These are phyloP conservation scores for Probaryconus sp. DNA, from an alignment of 1,140 invertebrate species.

Conservation along the genomic window DNA sequence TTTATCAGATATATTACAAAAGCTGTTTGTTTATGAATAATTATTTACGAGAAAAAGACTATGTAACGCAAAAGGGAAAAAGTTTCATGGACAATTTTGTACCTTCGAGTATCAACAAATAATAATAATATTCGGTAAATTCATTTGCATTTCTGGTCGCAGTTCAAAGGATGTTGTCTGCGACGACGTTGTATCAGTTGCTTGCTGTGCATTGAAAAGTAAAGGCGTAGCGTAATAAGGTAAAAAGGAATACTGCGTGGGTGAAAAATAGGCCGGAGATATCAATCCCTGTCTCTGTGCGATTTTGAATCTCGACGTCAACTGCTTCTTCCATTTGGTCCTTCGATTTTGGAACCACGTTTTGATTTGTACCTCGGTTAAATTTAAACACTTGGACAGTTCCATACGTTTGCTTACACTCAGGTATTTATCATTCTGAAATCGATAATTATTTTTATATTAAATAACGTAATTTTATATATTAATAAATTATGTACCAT, in stretches of 20 bases:
- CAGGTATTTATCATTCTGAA: conserved; percentile 93
- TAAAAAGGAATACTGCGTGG: conserved; percentile 81
- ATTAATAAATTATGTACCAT: neutral
- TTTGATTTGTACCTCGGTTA: conserved; percentile 98
- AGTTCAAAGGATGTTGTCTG: conserved; percentile 18
- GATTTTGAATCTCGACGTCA: conserved; percentile 92
- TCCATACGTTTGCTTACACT: conserved; percentile 97
- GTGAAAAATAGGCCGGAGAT: conserved; percentile 83
- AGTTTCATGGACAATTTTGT: no score
- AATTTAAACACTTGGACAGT: conserved; percentile 89
- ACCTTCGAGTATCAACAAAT: neutral
- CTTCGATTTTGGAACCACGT: conserved; percentile 98
- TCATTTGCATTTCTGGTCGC: conserved; percentile 10
- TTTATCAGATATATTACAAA: no score
- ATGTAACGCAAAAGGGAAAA: no score
- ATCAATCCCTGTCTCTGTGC: conserved; percentile 90
- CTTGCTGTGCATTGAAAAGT: conserved; percentile 32
- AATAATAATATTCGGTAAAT: conserved; percentile 10
- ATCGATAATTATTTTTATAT: conserved; percentile 13
- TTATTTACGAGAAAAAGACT: no score
- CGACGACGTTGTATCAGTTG: conserved; percentile 10
- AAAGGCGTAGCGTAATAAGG: conserved; percentile 75
- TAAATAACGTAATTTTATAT: neutral
- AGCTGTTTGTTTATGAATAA: no score
- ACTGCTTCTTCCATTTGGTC: conserved; percentile 98